Percentiles rank a stretch among this genome's conserved stretches.
These are phyloP conservation scores for Mungos mungo DNA, from an alignment of 2,113 vertebrate species.

Conservation along the genomic window DNA sequence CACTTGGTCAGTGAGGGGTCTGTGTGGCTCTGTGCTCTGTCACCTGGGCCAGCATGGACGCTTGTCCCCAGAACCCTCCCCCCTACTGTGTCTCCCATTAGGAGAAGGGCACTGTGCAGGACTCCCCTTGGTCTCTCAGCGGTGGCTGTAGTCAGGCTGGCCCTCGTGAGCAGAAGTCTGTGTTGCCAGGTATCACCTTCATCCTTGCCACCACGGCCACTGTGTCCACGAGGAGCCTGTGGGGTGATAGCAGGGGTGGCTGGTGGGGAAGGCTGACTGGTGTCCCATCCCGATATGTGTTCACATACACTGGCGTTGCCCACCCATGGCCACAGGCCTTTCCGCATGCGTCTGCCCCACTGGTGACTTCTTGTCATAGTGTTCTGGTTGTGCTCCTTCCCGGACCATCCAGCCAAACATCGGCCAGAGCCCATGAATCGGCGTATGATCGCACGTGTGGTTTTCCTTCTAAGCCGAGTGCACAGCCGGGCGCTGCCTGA, in stretches of 20 bases:
- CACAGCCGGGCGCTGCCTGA: background rate
- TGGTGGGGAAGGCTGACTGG: background rate
- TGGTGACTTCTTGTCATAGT: background rate
- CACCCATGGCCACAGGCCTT: background rate
- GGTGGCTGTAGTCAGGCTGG: background rate
- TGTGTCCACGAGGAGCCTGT: background rate
- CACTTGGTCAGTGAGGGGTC: background rate
- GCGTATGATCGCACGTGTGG: background rate
- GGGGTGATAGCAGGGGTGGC: too few species aligned
- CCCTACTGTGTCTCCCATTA: background rate
- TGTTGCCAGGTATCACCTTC: background rate
- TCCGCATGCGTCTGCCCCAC: background rate
- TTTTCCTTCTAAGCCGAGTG: background rate
- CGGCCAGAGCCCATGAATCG: rapidly evolving
- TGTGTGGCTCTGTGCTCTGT: too few species aligned
- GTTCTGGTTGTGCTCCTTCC: too few species aligned
- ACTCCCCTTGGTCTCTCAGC: background rate
- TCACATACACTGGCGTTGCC: background rate
- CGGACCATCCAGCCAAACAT: background rate
- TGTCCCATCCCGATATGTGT: background rate
- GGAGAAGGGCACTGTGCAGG: background rate
- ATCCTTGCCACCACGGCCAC: too few species aligned
- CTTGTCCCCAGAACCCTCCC: background rate
- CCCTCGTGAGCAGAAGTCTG: background rate
- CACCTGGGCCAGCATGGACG: background rate